Percentiles rank a stretch among this genome's conserved stretches.
phyloP scores from a whole-genome alignment of 2,888 invertebrate genomes.

The Mesopsocus fuscifrons region DNA sequence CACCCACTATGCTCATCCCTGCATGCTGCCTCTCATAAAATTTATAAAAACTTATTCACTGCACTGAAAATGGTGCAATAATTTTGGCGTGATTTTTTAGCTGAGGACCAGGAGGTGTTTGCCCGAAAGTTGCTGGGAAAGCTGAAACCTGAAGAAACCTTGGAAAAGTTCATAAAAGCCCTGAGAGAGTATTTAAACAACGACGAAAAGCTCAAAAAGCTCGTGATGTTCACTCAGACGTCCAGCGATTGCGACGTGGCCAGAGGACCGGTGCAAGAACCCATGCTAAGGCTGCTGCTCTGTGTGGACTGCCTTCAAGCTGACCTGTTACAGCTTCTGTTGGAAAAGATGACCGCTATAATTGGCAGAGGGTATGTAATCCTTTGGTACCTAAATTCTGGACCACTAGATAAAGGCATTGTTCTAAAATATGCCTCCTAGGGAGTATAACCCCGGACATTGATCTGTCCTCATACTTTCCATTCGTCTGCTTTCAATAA shows the following conservation, averaged over 20 bases:
- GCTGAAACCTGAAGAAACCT: background rate
- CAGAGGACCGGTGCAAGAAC: conserved; percentile 27
- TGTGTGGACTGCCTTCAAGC: conserved; percentile 39
- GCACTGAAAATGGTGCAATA: too few species aligned
- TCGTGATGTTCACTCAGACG: conserved; percentile 8
- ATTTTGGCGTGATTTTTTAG: too few species aligned
- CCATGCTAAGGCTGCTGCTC: conserved; percentile 41
- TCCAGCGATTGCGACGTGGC: conserved; percentile 16
- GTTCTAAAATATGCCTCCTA: too few species aligned
- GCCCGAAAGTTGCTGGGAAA: background rate
- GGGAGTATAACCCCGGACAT: too few species aligned
- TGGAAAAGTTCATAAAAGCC: background rate
- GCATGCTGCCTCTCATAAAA: too few species aligned
- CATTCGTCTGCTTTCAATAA: too few species aligned
- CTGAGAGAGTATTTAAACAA: background rate
- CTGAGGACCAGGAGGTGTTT: conserved; percentile 1
- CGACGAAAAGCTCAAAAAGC: background rate
- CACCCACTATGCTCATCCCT: too few species aligned
- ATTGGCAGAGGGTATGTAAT: conserved; percentile 25
- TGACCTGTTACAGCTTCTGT: conserved; percentile 35
- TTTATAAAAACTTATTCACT: too few species aligned
- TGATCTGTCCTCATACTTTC: too few species aligned
- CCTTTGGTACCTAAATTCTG: too few species aligned
- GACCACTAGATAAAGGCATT: too few species aligned
- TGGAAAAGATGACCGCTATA: conserved; percentile 38